phyloP scores from a whole-genome alignment of 2,113 vertebrate genomes.

The Haliaeetus leucogaster region DNA sequence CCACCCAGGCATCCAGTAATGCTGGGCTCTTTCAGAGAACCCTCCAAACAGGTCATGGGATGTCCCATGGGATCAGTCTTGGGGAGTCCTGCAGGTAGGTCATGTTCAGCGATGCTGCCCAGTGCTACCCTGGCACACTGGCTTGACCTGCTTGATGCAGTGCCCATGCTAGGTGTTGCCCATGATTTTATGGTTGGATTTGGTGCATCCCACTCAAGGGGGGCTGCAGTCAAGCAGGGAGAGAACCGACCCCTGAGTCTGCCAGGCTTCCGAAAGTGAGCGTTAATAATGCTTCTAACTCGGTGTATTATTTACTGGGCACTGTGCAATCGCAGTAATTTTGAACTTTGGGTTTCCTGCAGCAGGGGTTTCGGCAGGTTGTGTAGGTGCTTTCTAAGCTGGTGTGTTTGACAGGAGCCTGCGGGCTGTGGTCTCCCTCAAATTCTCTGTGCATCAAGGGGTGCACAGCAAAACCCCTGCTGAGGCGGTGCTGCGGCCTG shows the following conservation, averaged over 20 bases:
- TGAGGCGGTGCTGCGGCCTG: accelerated
- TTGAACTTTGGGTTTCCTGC: not conserved
- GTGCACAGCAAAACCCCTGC: too few relatives aligned
- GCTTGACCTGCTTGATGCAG: not conserved
- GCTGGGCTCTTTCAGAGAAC: not conserved
- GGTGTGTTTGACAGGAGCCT: not conserved
- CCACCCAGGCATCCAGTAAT: not conserved
- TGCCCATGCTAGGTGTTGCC: not conserved
- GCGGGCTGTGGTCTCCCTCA: not conserved
- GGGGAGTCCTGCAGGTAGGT: not conserved
- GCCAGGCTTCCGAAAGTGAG: not conserved
- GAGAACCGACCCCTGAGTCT: not conserved
- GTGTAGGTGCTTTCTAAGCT: not conserved
- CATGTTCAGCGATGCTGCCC: not conserved
- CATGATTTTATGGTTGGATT: not conserved
- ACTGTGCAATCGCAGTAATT: not conserved
- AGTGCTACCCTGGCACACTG: not conserved
- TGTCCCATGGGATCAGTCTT: not conserved
- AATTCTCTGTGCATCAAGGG: not conserved
- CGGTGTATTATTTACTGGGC: not conserved
- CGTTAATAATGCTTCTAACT: not conserved
- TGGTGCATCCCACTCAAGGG: not conserved
- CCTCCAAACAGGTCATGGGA: not conserved
- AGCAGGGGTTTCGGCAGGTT: not conserved
- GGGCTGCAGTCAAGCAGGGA: not conserved